A percentile compares a stretch with the other conserved stretches of the same genome.
Evolutionary conservation across 1,140 invertebrate species (phyloP).

Genomic region (Cephus cinctus): DNA sequence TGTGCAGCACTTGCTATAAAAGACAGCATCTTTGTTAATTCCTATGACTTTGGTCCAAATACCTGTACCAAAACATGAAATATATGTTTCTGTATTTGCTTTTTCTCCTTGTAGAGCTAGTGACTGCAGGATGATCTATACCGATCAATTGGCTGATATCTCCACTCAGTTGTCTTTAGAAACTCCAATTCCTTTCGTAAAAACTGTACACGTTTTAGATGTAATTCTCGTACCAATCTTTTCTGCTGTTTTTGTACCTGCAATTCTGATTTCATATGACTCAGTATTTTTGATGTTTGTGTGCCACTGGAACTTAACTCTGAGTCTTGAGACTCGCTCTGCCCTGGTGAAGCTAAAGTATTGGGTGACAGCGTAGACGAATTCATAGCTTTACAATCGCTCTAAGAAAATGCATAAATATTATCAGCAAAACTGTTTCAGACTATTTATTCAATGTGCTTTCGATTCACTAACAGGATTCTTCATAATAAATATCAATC

Average conservation of each 20-base stretch:
- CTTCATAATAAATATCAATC: no score
- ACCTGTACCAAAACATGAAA: slow-evolving; percentile 20
- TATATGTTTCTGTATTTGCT: neutral
- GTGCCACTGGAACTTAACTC: slow-evolving; percentile 38
- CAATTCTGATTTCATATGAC: slow-evolving; percentile 47
- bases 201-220: slow-evolving; percentile 64
- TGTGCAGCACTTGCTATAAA: slow-evolving; percentile 20
- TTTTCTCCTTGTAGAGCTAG: neutral
- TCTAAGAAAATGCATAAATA: no score
- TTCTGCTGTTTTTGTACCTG: slow-evolving; percentile 46
- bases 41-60: slow-evolving; percentile 24
- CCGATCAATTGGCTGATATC: slow-evolving; percentile 61
- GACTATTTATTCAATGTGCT: no score
- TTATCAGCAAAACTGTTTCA: no score
- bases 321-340: slow-evolving; percentile 45
- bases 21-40: slow-evolving; percentile 35
- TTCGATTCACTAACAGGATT: no score
- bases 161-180: slow-evolving; percentile 69
- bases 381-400: slow-evolving; percentile 40
- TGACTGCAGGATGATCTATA: slow-evolving; percentile 20
- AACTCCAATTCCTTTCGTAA: slow-evolving; percentile 67
- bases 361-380: slow-evolving; percentile 40
- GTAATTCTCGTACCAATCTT: slow-evolving; percentile 49
- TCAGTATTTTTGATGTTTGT: slow-evolving; percentile 43
- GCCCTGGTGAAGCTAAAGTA: slow-evolving; percentile 39